Evolutionary conservation across 2,113 vertebrate species (phyloP).

Genomic region (Colossoma macropomum): DNA sequence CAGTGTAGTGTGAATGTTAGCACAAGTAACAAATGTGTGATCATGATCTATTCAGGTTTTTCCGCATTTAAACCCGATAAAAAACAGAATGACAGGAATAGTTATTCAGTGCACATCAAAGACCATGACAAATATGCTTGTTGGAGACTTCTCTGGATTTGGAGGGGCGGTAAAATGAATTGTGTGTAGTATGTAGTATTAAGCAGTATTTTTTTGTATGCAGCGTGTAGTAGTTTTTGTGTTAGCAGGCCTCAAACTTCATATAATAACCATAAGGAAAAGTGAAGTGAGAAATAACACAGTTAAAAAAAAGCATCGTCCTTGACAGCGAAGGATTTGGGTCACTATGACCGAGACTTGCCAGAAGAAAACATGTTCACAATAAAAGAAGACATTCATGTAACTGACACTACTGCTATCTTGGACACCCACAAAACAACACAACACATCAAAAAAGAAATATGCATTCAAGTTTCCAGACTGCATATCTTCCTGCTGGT

Average conservation of each 20-base stretch:
- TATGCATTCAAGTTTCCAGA: slow-evolving; percentile 47
- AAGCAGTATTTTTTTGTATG: too few relatives aligned
- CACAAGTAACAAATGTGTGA: neutral
- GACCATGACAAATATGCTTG: neutral
- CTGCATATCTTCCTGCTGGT: slow-evolving; percentile 53
- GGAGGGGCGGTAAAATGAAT: too few relatives aligned
- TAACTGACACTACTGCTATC: slow-evolving; percentile 42
- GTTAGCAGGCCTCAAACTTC: neutral
- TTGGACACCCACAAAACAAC: slow-evolving; percentile 21
- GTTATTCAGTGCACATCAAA: neutral
- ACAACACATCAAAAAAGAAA: slow-evolving; percentile 23
- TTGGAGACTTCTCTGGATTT: neutral
- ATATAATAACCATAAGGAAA: slow-evolving; percentile 23
- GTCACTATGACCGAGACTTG: slow-evolving; percentile 3
- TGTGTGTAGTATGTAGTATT: too few relatives aligned
- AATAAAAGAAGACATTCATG: neutral
- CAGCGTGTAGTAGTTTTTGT: too few relatives aligned
- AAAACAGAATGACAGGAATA: neutral
- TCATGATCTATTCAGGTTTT: neutral
- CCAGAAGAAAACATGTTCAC: neutral
- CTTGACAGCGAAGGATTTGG: neutral
- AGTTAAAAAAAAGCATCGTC: slow-evolving; percentile 32
- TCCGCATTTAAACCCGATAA: neutral
- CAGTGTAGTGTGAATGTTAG: too few relatives aligned
- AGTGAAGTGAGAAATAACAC: slow-evolving; percentile 35